Evolutionary conservation across 2,113 vertebrate genomes (phyloP).

Genomic region (Gnathonemus echidnorhynchus): DNA sequence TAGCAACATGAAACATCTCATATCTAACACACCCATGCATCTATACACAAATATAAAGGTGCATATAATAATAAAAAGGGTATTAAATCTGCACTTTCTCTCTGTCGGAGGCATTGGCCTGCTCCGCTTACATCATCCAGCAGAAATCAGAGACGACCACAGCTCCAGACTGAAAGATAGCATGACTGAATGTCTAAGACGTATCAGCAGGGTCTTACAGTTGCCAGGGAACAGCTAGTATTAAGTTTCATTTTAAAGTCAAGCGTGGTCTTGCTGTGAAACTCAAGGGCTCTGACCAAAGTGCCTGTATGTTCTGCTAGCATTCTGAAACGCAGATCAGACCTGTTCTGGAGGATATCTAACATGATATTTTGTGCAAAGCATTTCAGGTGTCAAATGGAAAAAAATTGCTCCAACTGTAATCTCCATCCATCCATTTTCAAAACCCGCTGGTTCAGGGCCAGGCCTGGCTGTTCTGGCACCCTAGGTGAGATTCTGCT

Average conservation of each 20-base stretch:
- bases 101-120: neutral
- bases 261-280: neutral
- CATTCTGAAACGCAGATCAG: neutral
- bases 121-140: neutral
- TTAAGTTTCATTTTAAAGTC: neutral
- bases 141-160: neutral
- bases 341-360: neutral
- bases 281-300: neutral
- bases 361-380: neutral
- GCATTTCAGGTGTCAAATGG: neutral
- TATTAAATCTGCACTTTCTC: neutral
- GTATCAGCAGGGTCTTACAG: neutral
- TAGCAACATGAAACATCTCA: neutral
- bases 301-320: neutral
- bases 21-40: neutral
- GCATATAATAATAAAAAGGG: neutral
- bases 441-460: neutral
- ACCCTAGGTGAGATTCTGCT: neutral
- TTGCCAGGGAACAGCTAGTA: neutral
- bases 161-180: neutral
- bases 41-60: neutral
- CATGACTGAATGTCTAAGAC: neutral
- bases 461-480: no score
- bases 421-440: neutral
- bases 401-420: neutral